These are phyloP conservation scores for Pentalonia nigronervosa DNA, from an alignment of 1,140 invertebrate species.

Conservation along the genomic window DNA sequence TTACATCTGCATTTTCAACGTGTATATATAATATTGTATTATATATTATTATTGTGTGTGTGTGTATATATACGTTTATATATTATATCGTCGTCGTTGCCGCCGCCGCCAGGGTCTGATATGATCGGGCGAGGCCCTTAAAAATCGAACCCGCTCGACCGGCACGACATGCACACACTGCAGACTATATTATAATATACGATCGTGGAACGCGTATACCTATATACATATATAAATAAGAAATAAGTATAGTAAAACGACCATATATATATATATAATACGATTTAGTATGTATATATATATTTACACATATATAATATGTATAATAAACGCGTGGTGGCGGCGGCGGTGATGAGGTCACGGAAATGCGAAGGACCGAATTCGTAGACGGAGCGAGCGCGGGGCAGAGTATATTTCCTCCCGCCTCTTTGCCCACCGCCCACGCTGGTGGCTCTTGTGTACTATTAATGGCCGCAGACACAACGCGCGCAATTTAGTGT, in stretches of 20 bases:
- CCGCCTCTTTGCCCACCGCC: background rate
- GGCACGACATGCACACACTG: slow-evolving; percentile 49
- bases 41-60: slow-evolving; percentile 33
- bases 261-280: background rate
- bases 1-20: slow-evolving; percentile 55
- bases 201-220: background rate
- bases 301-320: background rate
- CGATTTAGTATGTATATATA: background rate
- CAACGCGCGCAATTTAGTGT: slow-evolving; percentile 6
- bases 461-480: slow-evolving; percentile 34
- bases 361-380: slow-evolving; percentile 45
- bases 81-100: slow-evolving; percentile 24
- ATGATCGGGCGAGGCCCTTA: slow-evolving; percentile 53
- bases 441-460: background rate
- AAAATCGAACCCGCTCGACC: slow-evolving; percentile 55
- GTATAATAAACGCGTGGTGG: slow-evolving; percentile 9
- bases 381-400: background rate
- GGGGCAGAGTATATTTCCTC: slow-evolving; percentile 4
- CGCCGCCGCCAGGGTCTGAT: slow-evolving; percentile 25
- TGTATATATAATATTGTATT: background rate
- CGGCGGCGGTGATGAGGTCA: slow-evolving; percentile 37
- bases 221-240: background rate
- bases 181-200: slow-evolving; percentile 16
- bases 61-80: background rate
- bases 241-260: background rate